Percentiles rank a stretch among this genome's conserved stretches.
Evolutionary conservation across 2,797 vertebrate species (phyloP).

Genomic region (Meda fulgida): DNA sequence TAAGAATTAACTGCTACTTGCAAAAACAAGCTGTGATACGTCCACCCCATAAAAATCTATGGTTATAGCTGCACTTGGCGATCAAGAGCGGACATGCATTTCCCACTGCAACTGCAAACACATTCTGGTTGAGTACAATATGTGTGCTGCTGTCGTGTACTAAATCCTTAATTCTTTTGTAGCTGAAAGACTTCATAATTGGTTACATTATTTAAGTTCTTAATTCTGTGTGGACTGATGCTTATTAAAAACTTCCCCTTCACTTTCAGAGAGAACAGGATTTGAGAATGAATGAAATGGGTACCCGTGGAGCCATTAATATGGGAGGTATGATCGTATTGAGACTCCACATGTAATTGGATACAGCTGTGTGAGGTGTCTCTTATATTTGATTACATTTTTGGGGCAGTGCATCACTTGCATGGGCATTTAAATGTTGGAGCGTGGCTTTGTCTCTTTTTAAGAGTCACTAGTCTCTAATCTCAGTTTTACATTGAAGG

Average conservation of each 20-base stretch:
- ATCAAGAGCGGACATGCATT: background rate
- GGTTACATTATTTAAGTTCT: background rate
- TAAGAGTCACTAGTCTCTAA: background rate
- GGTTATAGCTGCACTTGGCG: background rate
- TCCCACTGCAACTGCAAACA: background rate
- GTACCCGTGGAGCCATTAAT: conserved; percentile 97
- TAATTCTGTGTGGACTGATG: conserved; percentile 14
- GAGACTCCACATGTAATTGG: conserved; percentile 46
- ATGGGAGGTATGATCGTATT: conserved; percentile 95
- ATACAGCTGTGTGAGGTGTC: conserved; percentile 17
- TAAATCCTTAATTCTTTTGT: background rate
- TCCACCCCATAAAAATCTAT: background rate
- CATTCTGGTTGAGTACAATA: background rate
- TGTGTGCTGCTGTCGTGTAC: background rate
- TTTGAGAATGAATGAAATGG: conserved; percentile 99
- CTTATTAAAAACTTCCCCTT: conserved; percentile 78
- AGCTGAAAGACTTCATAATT: background rate
- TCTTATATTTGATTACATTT: background rate
- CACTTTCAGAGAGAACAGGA: conserved; percentile 99
- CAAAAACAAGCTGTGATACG: no score
- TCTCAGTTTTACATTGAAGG: background rate
- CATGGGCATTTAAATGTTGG: background rate
- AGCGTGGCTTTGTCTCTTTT: background rate
- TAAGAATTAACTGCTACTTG: no score
- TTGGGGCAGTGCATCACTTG: conserved; percentile 11